phyloP scores from a whole-genome alignment of 2,113 vertebrate genomes.

The Pseudopipra pipra region DNA sequence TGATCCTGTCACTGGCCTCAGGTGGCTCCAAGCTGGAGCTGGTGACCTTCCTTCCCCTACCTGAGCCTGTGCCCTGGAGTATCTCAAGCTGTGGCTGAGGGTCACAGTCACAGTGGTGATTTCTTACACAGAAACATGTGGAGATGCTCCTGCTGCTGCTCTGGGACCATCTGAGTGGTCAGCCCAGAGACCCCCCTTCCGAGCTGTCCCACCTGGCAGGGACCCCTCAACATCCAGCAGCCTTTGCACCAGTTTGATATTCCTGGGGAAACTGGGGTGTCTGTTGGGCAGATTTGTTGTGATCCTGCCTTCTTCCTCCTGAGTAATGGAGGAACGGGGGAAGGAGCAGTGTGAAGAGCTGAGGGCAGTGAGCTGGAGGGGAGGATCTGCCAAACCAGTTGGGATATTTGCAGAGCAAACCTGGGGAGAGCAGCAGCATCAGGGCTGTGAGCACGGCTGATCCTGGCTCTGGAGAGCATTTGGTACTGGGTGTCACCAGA shows the following conservation, averaged over 20 bases:
- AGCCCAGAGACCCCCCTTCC: not conserved
- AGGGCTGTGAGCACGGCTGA: not conserved
- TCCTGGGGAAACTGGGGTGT: not conserved
- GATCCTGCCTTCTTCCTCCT: not conserved
- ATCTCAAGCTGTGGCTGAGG: not conserved
- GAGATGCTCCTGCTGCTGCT: not conserved
- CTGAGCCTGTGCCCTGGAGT: not conserved
- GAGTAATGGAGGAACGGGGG: not conserved
- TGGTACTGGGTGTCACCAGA: not conserved
- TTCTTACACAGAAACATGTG: not conserved
- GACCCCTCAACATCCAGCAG: not conserved
- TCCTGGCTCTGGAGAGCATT: not conserved
- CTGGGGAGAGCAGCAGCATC: not conserved
- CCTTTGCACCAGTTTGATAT: not conserved
- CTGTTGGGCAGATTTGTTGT: not conserved
- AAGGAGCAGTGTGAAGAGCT: not conserved
- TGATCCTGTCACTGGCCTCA: not conserved
- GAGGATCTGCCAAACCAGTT: not conserved
- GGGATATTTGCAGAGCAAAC: not conserved
- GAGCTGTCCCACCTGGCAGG: not conserved
- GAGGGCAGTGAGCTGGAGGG: not conserved
- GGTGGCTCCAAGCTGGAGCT: not conserved
- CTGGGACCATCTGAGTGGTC: not conserved
- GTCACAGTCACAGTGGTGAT: not conserved
- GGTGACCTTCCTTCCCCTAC: not conserved